Evolutionary conservation across 1,140 invertebrate species (phyloP).

Genomic region (Orchestia grillus): DNA sequence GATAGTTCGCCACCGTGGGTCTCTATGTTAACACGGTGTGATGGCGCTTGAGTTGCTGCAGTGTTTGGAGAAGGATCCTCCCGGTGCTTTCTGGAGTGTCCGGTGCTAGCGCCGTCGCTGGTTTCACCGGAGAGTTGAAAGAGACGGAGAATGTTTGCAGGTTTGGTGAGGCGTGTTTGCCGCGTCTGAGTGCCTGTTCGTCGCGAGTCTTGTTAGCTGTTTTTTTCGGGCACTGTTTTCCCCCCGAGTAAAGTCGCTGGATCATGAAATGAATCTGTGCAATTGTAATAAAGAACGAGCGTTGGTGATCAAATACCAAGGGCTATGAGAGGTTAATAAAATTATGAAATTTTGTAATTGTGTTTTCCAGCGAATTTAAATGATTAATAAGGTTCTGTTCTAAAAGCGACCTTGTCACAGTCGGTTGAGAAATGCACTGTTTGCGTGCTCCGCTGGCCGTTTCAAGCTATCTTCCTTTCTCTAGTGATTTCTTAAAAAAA

Average conservation of each 20-base stretch:
- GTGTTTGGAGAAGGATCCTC: conserved; percentile 32
- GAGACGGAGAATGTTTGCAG: conserved; percentile 37
- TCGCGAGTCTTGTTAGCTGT: conserved; percentile 9
- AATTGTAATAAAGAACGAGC: neutral
- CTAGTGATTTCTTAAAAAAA: too few species aligned
- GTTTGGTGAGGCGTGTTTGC: conserved; percentile 34
- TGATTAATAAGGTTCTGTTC: too few species aligned
- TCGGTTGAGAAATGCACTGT: too few species aligned
- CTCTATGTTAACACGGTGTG: neutral
- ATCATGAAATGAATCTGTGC: neutral
- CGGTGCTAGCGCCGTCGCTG: neutral
- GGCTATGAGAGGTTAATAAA: neutral
- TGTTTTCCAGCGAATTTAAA: too few species aligned
- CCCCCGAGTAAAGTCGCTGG: neutral
- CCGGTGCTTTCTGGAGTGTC: conserved; percentile 1
- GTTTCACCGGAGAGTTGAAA: conserved; percentile 13
- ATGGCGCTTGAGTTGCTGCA: conserved; percentile 3
- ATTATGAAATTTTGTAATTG: too few species aligned
- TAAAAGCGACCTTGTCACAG: too few species aligned
- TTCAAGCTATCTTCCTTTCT: too few species aligned
- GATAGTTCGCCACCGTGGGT: neutral
- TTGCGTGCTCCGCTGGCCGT: too few species aligned
- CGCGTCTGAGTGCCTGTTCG: conserved; percentile 31
- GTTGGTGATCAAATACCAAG: neutral
- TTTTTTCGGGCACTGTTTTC: neutral